Conservation (phyloP, 37 sponge, comb jelly and placozoan species). For the Hexactinellida sp. region DNA sequence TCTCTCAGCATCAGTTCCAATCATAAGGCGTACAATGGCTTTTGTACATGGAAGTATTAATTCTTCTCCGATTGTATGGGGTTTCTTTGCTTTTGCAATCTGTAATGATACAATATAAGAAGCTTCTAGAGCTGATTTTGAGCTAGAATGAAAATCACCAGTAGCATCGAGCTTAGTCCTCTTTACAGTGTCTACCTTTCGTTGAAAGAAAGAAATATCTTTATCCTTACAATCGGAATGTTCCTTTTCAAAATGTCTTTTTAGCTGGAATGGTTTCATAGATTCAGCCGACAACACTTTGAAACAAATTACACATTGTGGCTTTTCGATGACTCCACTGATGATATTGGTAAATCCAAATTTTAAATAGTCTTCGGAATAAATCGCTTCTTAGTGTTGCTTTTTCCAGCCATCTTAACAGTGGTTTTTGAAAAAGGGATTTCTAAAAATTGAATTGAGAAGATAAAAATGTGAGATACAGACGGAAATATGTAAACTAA, state of each 20-base stretch:
- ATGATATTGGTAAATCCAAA: not conserved
- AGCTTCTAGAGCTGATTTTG: conserved; percentile 10
- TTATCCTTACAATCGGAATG: conserved; percentile 9
- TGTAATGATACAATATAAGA: conserved; percentile 8
- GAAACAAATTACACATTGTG: not conserved
- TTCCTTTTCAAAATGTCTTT: conserved; percentile 15
- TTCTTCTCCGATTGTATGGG: conserved; percentile 14
- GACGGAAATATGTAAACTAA: not conserved
- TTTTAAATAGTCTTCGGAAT: not conserved
- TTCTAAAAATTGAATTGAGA: not conserved
- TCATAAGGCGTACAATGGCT: conserved; percentile 9
- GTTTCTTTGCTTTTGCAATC: conserved; percentile 9
- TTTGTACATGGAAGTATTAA: conserved; percentile 12
- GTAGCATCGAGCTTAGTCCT: conserved; percentile 10
- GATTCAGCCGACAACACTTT: conserved; percentile 4
- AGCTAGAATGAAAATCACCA: not conserved
- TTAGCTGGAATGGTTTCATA: conserved; percentile 10
- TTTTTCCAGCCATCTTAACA: not conserved
- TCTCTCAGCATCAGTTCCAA: conserved; percentile 14
- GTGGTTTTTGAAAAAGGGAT: not conserved
- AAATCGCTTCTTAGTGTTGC: not conserved
- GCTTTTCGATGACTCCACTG: not conserved
- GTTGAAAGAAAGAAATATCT: conserved; percentile 15
- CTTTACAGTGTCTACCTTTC: conserved; percentile 13
- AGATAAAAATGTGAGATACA: not conserved